Conservation (phyloP, 2,888 invertebrate species). For the Lithophane ornitopus region DNA sequence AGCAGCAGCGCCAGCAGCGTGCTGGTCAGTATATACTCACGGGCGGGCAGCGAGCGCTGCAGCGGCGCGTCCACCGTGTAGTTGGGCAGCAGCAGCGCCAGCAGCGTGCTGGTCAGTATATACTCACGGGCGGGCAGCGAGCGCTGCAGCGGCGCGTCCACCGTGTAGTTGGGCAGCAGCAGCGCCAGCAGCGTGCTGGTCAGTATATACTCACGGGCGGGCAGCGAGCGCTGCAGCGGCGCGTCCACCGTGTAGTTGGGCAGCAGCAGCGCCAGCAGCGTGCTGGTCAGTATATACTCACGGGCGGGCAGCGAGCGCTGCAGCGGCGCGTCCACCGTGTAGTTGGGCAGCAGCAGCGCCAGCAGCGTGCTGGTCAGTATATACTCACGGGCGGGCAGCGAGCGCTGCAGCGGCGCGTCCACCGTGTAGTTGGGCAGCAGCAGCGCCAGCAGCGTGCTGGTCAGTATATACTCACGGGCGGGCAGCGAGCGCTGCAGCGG, state of each 20-base stretch:
- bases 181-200: conserved; percentile 93
- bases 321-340: conserved; percentile 92
- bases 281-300: conserved; percentile 83
- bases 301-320: conserved; percentile 91
- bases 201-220: conserved; percentile 72
- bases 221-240: conserved; percentile 91
- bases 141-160: conserved; percentile 92
- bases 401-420: conserved; percentile 91
- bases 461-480: conserved; percentile 77
- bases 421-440: conserved; percentile 93
- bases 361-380: conserved; percentile 90
- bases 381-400: conserved; percentile 84
- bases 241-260: conserved; percentile 93
- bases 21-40: conserved; percentile 80
- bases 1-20: conserved; percentile 93
- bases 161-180: conserved; percentile 93
- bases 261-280: conserved; percentile 92
- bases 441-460: conserved; percentile 92
- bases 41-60: conserved; percentile 91
- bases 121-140: conserved; percentile 85
- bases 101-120: conserved; percentile 89
- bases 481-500: conserved; percentile 91
- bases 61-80: conserved; percentile 93
- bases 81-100: conserved; percentile 93
- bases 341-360: conserved; percentile 93